Conservation (phyloP, 2,888 invertebrate genomes). For the Eupeodes latifasciatus region DNA sequence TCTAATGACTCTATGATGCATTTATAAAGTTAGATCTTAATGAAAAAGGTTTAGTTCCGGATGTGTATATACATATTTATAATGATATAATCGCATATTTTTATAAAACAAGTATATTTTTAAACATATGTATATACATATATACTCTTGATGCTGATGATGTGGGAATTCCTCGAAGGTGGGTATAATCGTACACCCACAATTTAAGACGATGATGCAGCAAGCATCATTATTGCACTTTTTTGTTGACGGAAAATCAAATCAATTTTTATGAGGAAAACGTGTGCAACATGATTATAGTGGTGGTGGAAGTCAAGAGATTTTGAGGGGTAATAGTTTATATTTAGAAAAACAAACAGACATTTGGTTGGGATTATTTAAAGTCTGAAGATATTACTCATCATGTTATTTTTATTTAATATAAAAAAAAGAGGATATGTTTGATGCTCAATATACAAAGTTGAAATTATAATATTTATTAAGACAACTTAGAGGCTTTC, state of each 20-base stretch:
- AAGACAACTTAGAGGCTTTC: no score
- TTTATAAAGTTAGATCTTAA: neutral
- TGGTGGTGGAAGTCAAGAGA: no score
- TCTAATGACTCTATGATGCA: neutral
- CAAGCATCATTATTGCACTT: neutral
- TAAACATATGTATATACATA: neutral
- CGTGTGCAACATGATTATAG: neutral
- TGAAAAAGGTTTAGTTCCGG: slow-evolving; percentile 20
- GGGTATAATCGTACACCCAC: slow-evolving; percentile 20
- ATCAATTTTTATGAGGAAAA: slow-evolving; percentile 14
- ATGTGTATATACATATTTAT: neutral
- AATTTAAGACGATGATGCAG: slow-evolving; percentile 23
- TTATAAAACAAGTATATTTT: neutral
- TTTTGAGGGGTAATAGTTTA: neutral
- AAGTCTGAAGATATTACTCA: neutral
- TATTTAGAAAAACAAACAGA: neutral
- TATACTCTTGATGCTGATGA: neutral
- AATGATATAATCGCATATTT: neutral
- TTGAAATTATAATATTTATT: no score
- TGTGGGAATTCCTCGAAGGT: slow-evolving; percentile 43
- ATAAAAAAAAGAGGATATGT: no score
- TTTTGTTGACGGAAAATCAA: slow-evolving; percentile 32
- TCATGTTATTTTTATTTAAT: no score
- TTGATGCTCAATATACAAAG: no score
- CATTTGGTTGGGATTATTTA: slow-evolving; percentile 13